Percentiles rank a stretch among this genome's conserved stretches.
These are phyloP conservation scores for Digitonthophagus gazella DNA, from an alignment of 2,888 invertebrate species.

Conservation along the genomic window DNA sequence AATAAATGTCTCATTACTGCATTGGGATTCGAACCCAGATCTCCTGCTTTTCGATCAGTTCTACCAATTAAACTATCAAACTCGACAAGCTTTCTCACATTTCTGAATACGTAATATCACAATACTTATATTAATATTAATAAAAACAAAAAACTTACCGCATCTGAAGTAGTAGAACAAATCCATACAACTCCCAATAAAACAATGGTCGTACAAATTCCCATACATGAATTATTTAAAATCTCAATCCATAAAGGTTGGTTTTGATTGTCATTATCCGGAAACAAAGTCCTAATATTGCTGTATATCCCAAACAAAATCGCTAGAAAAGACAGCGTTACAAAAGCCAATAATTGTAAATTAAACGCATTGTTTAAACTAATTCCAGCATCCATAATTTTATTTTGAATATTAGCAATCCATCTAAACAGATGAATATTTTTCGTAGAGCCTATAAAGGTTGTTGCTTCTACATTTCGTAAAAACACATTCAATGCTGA, in stretches of 20 bases:
- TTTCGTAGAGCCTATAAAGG: background rate
- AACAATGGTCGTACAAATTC: slow-evolving; percentile 21
- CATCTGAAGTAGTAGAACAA: slow-evolving; percentile 21
- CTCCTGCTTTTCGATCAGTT: too few species aligned
- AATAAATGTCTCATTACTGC: too few species aligned
- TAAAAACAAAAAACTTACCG: slow-evolving; percentile 18
- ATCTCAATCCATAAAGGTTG: slow-evolving; percentile 3
- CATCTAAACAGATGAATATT: slow-evolving; percentile 16
- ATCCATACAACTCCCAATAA: slow-evolving; percentile 13
- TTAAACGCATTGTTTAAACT: slow-evolving; percentile 22
- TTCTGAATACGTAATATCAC: too few species aligned
- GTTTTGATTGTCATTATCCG: background rate
- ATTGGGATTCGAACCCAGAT: too few species aligned
- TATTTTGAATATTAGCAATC: slow-evolving; percentile 19
- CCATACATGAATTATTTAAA: slow-evolving; percentile 21
- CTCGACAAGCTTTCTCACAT: too few species aligned
- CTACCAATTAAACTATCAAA: too few species aligned
- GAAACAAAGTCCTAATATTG: slow-evolving; percentile 22
- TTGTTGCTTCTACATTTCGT: background rate
- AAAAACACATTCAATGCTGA: slow-evolving; percentile 14
- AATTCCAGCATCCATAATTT: slow-evolving; percentile 21
- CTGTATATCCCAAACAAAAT: slow-evolving; percentile 27
- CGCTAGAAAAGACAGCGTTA: slow-evolving; percentile 25
- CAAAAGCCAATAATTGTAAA: slow-evolving; percentile 22
- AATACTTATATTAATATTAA: background rate